Evolutionary conservation across 2,113 vertebrate species (phyloP).

Genomic region (Mugil cephalus): DNA sequence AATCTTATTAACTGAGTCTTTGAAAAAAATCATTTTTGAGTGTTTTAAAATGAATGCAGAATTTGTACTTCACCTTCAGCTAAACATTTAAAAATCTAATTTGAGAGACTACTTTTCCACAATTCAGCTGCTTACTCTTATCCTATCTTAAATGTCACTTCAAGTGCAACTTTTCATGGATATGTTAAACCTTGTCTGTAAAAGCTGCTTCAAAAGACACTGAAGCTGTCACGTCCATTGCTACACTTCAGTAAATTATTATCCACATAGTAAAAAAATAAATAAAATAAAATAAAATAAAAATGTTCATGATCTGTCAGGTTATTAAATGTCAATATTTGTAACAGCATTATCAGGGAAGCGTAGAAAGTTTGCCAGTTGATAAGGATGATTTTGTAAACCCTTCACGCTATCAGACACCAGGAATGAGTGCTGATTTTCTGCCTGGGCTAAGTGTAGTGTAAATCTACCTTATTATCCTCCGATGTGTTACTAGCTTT

Average conservation of each 20-base stretch:
- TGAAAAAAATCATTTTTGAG: no score
- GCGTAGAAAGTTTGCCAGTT: neutral
- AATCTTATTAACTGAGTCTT: no score
- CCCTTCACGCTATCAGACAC: conserved; percentile 7
- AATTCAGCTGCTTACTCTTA: neutral
- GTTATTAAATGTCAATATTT: conserved; percentile 29
- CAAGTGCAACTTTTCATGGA: no score
- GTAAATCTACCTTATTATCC: conserved; percentile 31
- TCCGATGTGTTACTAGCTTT: conserved; percentile 29
- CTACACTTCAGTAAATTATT: neutral
- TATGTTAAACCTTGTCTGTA: no score
- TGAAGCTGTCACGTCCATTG: neutral
- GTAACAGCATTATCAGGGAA: conserved; percentile 12
- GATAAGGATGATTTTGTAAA: conserved; percentile 33
- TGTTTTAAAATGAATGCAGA: neutral
- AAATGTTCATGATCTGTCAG: conserved; percentile 2
- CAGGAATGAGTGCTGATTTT: conserved; percentile 24
- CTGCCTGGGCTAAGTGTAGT: conserved; percentile 15
- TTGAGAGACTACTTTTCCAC: neutral
- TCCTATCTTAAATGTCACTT: neutral
- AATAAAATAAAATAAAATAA: neutral
- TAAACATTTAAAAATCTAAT: neutral
- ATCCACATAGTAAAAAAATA: neutral
- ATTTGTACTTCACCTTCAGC: neutral
- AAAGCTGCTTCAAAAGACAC: neutral